These are phyloP conservation scores for Tenualosa ilisha DNA, from an alignment of 2,797 vertebrate species.

Conservation along the genomic window DNA sequence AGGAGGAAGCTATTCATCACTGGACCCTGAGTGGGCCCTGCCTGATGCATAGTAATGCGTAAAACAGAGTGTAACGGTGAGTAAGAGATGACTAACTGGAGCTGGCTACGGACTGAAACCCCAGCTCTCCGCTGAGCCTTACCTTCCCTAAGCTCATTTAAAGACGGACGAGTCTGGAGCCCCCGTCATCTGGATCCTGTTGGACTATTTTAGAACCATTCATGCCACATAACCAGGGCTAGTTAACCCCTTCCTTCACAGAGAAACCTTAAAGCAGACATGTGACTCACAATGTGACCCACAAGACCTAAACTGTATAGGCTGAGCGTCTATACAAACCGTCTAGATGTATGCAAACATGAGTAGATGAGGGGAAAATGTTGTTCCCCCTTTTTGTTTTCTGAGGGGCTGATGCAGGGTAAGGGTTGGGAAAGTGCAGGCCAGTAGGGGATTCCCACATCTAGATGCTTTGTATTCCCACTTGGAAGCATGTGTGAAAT, in stretches of 20 bases:
- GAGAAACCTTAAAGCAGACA: not conserved
- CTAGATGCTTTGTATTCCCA: conserved; percentile 68
- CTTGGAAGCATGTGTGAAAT: conserved; percentile 72
- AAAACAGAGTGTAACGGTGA: conserved; percentile 64
- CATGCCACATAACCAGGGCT: not conserved
- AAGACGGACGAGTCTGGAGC: not conserved
- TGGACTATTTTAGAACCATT: conserved; percentile 10
- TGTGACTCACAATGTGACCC: no score
- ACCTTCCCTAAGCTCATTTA: conserved; percentile 13
- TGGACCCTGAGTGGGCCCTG: conserved; percentile 47
- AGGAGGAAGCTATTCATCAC: conserved; percentile 64
- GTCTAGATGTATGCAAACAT: not conserved
- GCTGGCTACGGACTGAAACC: conserved; percentile 60
- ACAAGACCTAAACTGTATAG: not conserved
- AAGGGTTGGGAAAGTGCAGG: conserved; percentile 18
- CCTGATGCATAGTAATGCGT: conserved; percentile 55
- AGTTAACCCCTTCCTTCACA: not conserved
- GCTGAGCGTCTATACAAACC: not conserved
- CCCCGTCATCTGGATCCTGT: conserved; percentile 10
- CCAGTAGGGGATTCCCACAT: conserved; percentile 68
- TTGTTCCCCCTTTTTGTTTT: not conserved
- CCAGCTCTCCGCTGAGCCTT: conserved; percentile 38
- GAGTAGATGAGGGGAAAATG: not conserved
- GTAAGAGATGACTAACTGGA: conserved; percentile 65
- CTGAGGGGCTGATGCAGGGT: conserved; percentile 10